phyloP scores from a whole-genome alignment of 2,888 invertebrate species.

The Lordiphosa andalusiaca region DNA sequence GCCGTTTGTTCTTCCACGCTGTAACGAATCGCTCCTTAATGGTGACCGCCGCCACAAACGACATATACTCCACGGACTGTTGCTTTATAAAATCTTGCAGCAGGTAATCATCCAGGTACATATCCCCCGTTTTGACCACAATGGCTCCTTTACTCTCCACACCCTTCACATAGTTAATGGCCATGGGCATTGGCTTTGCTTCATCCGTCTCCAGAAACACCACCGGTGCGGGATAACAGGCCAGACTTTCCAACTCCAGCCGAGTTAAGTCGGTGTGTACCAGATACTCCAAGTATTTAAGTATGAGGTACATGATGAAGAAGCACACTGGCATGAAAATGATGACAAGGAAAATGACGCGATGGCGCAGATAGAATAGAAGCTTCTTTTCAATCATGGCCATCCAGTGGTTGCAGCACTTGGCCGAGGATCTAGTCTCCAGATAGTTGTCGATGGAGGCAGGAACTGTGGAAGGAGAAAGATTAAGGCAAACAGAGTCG shows the following conservation, averaged over 20 bases:
- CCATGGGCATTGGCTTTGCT: background rate
- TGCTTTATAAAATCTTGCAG: background rate
- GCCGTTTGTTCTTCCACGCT: conserved; percentile 44
- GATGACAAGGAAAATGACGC: conserved; percentile 61
- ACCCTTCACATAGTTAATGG: background rate
- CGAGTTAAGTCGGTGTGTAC: background rate
- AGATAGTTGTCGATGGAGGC: conserved; percentile 6
- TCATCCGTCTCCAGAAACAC: background rate
- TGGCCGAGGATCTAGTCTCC: conserved; percentile 5
- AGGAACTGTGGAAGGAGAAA: background rate
- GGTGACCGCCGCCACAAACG: conserved; percentile 31
- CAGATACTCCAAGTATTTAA: rapidly evolving
- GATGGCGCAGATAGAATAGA: conserved; percentile 83
- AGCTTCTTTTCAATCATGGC: conserved; percentile 85
- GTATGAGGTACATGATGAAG: conserved; percentile 3
- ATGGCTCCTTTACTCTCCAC: background rate
- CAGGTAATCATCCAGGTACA: background rate
- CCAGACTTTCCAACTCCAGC: background rate
- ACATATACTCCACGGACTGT: background rate
- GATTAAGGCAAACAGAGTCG: too few species aligned
- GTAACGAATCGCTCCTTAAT: background rate
- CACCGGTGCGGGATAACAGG: background rate
- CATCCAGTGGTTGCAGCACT: conserved; percentile 79
- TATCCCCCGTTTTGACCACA: background rate
- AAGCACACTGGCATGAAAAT: conserved; percentile 79